These are phyloP conservation scores for Neoscelio sp. DNA, from an alignment of 2,888 invertebrate genomes.

Conservation along the genomic window DNA sequence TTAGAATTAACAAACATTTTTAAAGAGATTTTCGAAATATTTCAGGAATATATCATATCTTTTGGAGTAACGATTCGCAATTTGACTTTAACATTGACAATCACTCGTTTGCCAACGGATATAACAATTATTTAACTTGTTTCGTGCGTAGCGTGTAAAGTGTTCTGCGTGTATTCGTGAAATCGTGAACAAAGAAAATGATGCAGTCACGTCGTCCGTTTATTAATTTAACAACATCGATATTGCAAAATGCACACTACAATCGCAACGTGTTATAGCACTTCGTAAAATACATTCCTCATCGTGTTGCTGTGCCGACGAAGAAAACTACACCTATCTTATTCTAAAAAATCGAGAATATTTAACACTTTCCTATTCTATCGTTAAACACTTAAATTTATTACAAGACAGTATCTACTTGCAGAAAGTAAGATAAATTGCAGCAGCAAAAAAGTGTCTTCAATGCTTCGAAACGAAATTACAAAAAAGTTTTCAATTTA, in stretches of 20 bases:
- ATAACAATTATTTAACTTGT: slow-evolving; percentile 42
- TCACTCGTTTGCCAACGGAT: slow-evolving; percentile 44
- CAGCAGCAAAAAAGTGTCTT: slow-evolving; percentile 23
- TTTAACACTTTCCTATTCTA: slow-evolving; percentile 50
- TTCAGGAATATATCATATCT: too few relatives aligned
- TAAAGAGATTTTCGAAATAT: too few relatives aligned
- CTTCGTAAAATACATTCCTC: slow-evolving; percentile 1
- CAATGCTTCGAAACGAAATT: slow-evolving; percentile 19
- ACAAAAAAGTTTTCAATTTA: slow-evolving; percentile 17
- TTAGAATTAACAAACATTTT: too few relatives aligned
- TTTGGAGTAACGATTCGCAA: too few relatives aligned
- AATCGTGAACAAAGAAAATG: slow-evolving; percentile 33
- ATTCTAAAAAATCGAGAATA: slow-evolving; percentile 43
- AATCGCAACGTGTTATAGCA: slow-evolving; percentile 39
- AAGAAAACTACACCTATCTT: slow-evolving; percentile 37
- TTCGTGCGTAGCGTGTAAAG: slow-evolving; percentile 38
- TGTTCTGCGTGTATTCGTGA: slow-evolving; percentile 16
- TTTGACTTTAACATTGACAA: too few relatives aligned
- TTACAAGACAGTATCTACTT: slow-evolving; percentile 44
- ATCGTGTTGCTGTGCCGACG: slow-evolving; percentile 1
- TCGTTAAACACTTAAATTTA: slow-evolving; percentile 45
- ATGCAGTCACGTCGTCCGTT: slow-evolving; percentile 35
- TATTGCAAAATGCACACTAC: slow-evolving; percentile 51
- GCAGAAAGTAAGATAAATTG: slow-evolving; percentile 11
- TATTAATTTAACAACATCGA: slow-evolving; percentile 53